A percentile compares a stretch with the other conserved stretches of the same genome.
Evolutionary conservation across 2,113 vertebrate genomes (phyloP).

Genomic region (Gasterosteus aculeatus): DNA sequence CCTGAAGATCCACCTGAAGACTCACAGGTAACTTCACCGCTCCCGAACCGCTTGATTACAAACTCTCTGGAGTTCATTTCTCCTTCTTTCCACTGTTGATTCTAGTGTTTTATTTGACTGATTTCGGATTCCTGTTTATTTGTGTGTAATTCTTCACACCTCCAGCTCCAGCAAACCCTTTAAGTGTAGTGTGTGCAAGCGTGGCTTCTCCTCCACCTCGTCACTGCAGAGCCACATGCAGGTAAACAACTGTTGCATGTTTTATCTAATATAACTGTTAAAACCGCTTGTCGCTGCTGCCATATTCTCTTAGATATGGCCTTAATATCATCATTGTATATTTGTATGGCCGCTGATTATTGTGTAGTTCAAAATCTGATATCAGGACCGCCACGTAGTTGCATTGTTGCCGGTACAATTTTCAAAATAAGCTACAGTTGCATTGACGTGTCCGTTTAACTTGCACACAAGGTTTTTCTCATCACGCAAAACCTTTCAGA

Average conservation of each 20-base stretch:
- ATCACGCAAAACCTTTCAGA: not conserved
- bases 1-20: slow-evolving; percentile 99
- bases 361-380: not conserved
- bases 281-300: not conserved
- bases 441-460: not conserved
- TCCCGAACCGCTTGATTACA: not conserved
- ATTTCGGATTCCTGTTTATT: not conserved
- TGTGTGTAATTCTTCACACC: not conserved
- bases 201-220: slow-evolving; percentile 97
- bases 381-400: not conserved
- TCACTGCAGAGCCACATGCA: slow-evolving; percentile 99
- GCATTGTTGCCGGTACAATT: not conserved
- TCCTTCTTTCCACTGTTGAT: not conserved
- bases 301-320: not conserved
- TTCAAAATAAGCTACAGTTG: not conserved
- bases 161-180: slow-evolving; percentile 96
- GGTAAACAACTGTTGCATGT: slow-evolving; percentile 38
- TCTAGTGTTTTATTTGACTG: not conserved
- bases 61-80: not conserved
- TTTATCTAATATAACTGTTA: not conserved
- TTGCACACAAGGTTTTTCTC: not conserved
- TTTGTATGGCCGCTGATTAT: not conserved
- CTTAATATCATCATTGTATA: not conserved
- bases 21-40: slow-evolving; percentile 80
- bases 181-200: slow-evolving; percentile 97